These are phyloP conservation scores for Amorpha juglandis DNA, from an alignment of 2,888 invertebrate species.

Conservation along the genomic window DNA sequence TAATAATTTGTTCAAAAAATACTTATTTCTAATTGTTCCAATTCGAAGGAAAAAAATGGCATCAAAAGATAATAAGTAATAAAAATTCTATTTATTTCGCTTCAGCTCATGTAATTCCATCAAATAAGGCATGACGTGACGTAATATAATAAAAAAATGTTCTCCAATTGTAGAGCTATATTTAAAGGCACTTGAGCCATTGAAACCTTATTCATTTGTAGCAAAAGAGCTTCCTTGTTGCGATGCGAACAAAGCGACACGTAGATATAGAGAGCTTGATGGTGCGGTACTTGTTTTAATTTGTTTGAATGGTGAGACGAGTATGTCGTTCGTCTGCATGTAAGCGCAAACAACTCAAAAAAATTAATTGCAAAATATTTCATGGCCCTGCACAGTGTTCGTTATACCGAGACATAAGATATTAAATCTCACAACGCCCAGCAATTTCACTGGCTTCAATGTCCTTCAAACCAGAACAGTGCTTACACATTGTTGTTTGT, in stretches of 20 bases:
- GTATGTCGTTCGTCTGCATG: too few relatives aligned
- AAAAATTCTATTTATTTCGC: background rate
- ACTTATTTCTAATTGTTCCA: background rate
- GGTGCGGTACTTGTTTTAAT: background rate
- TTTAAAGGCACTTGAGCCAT: constrained; percentile 54
- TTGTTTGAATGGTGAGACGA: background rate
- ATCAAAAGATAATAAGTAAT: constrained; percentile 7
- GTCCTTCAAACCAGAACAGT: too few relatives aligned
- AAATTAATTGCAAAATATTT: too few relatives aligned
- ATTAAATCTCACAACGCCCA: too few relatives aligned
- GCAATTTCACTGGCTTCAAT: too few relatives aligned
- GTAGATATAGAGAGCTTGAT: background rate
- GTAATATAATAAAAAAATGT: constrained; percentile 36
- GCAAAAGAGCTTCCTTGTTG: constrained; percentile 52
- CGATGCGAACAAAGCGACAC: constrained; percentile 45
- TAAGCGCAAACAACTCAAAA: too few relatives aligned
- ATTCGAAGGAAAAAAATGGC: background rate
- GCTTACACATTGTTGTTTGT: too few relatives aligned
- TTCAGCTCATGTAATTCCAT: constrained; percentile 1
- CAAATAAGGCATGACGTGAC: constrained; percentile 17
- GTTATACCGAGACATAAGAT: too few relatives aligned
- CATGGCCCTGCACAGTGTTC: too few relatives aligned
- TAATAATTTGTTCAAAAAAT: background rate
- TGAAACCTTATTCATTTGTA: constrained; percentile 56
- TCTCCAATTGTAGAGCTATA: constrained; percentile 37